Evolutionary conservation across 2,113 vertebrate species (phyloP), one percentile per base, ranked within the genome.

Genomic region (Python bivittatus): DNA sequence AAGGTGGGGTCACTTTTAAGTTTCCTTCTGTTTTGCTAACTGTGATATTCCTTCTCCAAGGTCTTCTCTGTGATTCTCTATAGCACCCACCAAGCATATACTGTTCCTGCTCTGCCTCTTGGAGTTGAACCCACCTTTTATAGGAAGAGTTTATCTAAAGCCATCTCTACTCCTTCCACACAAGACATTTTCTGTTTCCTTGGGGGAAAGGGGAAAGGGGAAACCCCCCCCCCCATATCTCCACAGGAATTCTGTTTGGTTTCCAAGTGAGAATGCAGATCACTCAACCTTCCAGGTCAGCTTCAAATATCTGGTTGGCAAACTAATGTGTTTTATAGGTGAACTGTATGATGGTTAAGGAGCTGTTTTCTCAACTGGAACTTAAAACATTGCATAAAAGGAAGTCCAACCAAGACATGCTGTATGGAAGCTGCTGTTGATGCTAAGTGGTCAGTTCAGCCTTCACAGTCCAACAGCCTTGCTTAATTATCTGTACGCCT

Each of bases 291-390:
- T 83, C 58, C 29, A 38, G n/a, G 52, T 64, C 17, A 22, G 87
- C 22, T 1, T n/a, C 1, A 0, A 0, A 0, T 48, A 72, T 42
- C 0, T 52, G 87, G 61, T 23, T 1, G 0, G 0, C 0, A 0
- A 48, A 86, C 54, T 86, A 23, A 11, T 20, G 58, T 22, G 54
- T 86, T 25, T 20, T 6, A 72, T 22, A 23, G 48, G 22, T 54
- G 42, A 27, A 48, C 4, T 5, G 4, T 20, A 29, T 13, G 23
- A 56, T 11, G 20, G 5, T 68, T 56, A 56, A 11, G 8, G 23
- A 22, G 60, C 10, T 86, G 72, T 7, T 52, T 84, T 29, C 61
- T 89, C 86, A 0, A 8, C 53, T 23, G 0, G 2, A 58, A 61
- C 4, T 7, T n/a, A 5, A 0, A 90, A 23, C 90, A 1, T 20